A percentile compares a stretch with the other conserved stretches of the same genome.
Evolutionary conservation across 2,113 vertebrate species (phyloP).

Genomic region (Mormyrus lacerda): DNA sequence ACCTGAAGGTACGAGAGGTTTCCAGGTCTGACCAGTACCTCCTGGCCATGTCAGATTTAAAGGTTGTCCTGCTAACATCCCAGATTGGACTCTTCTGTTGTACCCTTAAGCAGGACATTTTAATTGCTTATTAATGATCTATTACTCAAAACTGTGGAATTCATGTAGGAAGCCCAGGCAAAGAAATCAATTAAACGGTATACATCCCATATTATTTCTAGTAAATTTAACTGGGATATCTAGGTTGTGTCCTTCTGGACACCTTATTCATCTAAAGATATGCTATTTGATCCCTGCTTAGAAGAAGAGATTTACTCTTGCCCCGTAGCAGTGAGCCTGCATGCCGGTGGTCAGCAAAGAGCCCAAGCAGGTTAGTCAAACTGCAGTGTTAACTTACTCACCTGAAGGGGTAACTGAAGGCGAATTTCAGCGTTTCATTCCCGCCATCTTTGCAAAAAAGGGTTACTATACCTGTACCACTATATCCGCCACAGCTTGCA

Average conservation of each 20-base stretch:
- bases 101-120: not conserved
- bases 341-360: not conserved
- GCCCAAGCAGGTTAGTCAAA: not conserved
- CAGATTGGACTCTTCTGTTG: not conserved
- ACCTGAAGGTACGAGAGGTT: conserved; percentile 48
- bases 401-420: conserved; percentile 86
- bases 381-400: conserved; percentile 39
- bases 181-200: not conserved
- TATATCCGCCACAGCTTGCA: conserved; percentile 76
- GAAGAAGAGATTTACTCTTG: not conserved
- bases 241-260: not conserved
- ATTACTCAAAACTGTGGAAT: not conserved
- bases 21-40: not conserved
- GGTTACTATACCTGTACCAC: conserved; percentile 66
- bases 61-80: not conserved
- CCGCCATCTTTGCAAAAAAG: conserved; percentile 54
- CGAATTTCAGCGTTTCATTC: conserved; percentile 64
- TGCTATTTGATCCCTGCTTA: not conserved
- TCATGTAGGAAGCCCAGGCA: not conserved
- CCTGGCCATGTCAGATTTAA: not conserved
- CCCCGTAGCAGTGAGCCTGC: not conserved
- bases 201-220: not conserved
- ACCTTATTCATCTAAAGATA: not conserved
- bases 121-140: not conserved
- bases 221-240: not conserved